phyloP scores from a whole-genome alignment of 2,797 vertebrate species.

The Tokudaia muenninki region DNA sequence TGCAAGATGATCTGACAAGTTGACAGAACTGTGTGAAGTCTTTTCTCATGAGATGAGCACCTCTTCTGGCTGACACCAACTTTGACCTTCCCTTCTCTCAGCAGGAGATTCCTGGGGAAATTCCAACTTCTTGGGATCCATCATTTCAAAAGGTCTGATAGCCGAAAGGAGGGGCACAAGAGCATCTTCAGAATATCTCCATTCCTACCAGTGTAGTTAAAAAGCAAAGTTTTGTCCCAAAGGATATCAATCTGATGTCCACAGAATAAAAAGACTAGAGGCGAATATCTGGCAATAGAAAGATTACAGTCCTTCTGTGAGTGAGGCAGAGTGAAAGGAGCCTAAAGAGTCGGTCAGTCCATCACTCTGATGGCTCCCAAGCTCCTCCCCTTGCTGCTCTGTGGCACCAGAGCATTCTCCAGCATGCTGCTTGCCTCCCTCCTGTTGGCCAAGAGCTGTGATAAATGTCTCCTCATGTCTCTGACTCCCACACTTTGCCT shows the following conservation, averaged over 20 bases:
- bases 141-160: neutral
- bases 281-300: neutral
- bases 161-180: neutral
- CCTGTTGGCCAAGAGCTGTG: neutral
- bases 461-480: neutral
- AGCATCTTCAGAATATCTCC: neutral
- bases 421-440: neutral
- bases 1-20: neutral
- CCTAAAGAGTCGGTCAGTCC: neutral
- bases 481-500: neutral
- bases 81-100: neutral
- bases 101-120: neutral
- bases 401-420: neutral
- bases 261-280: neutral
- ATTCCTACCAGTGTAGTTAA: neutral
- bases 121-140: neutral
- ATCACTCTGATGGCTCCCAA: neutral
- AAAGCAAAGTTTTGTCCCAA: neutral
- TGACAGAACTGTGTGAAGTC: neutral
- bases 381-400: neutral
- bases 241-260: neutral
- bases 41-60: neutral
- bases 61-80: neutral
- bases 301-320: neutral
- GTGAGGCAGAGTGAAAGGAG: neutral